Percentiles rank a stretch among this genome's conserved stretches.
Evolutionary conservation across 2,888 invertebrate species (phyloP).

Genomic region (Psylliodes chrysocephalus): DNA sequence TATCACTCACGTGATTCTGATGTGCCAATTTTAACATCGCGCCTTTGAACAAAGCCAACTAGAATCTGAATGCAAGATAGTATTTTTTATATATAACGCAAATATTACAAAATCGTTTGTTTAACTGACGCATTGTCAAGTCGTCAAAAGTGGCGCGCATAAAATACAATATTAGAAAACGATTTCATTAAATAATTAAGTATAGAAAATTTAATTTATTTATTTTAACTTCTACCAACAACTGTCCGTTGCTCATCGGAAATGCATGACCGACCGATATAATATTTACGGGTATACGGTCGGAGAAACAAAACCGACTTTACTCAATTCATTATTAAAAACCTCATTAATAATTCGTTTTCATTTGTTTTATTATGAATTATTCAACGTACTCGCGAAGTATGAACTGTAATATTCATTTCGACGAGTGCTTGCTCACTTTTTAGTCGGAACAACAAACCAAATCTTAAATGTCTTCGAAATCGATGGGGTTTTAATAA

Average conservation of each 20-base stretch:
- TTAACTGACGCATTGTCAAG: neutral
- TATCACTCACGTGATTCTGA: too few relatives aligned
- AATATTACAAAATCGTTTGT: too few relatives aligned
- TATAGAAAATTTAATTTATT: neutral
- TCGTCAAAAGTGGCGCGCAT: neutral
- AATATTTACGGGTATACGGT: conserved; percentile 34
- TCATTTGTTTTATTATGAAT: conserved; percentile 15
- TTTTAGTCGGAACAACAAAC: conserved; percentile 2
- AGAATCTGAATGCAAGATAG: too few relatives aligned
- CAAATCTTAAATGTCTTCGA: neutral
- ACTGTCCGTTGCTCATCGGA: conserved; percentile 13
- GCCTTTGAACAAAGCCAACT: too few relatives aligned
- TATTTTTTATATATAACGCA: too few relatives aligned
- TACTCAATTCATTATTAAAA: conserved; percentile 22
- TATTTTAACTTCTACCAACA: conserved; percentile 12
- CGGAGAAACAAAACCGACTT: conserved; percentile 30
- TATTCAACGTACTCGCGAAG: neutral
- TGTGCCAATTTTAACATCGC: too few relatives aligned
- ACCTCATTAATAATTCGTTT: conserved; percentile 23
- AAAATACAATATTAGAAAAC: neutral
- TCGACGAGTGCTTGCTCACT: neutral
- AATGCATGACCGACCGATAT: conserved; percentile 29
- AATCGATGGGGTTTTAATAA: conserved; percentile 1
- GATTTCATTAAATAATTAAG: neutral
- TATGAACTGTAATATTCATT: conserved; percentile 2